Evolutionary conservation across 1,140 invertebrate species (phyloP), one percentile per base, ranked within the genome.

Genomic region (Monomorium pharaonis): DNA sequence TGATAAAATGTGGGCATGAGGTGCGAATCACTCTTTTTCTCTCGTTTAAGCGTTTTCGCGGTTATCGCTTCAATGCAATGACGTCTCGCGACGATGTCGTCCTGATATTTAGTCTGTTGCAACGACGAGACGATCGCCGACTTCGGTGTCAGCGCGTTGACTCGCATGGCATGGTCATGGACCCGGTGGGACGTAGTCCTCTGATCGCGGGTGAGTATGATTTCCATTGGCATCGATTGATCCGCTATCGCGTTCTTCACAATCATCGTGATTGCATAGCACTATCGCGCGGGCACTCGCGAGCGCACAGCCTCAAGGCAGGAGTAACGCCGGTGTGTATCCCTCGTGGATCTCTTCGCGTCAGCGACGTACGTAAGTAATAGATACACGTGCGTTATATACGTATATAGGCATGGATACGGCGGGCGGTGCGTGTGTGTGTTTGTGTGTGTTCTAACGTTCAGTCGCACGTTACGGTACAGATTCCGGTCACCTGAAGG

Each of bases 151-250:
- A 0, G 27, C 44, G 44, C 54, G 14, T 51, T 12, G 42, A n/a
- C 33, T n/a, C 24, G 60, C 27, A 5, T 18, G 24, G 42, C 18
- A 27, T 62, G 58, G 51, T 91, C 91, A n/a, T 89, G 78, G 24
- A 95, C 88, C 75, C 93, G 67, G 49, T 95, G 94, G 6, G 72
- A 89, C 2, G 94, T 95, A 60, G 94, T 95, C 88, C 94, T 93
- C 75, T 94, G 94, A 86, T 95, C 94, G 33, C 94, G 92, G 0
- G 0, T 65, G 37, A 95, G 75, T 54, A 94, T 94, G 47, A 80
- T 91, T 80, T 93, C 93, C 92, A 94, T 94, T 2, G 69, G 91
- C 75, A 63, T 74, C 21, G 58, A 49, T 56, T 54, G 70, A 86
- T 85, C 81, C 24, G 78, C 21, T 30, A 86, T 44, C 69, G 70